These are phyloP conservation scores for Malurus cyaneus DNA, from an alignment of 2,113 vertebrate genomes.

Conservation along the genomic window DNA sequence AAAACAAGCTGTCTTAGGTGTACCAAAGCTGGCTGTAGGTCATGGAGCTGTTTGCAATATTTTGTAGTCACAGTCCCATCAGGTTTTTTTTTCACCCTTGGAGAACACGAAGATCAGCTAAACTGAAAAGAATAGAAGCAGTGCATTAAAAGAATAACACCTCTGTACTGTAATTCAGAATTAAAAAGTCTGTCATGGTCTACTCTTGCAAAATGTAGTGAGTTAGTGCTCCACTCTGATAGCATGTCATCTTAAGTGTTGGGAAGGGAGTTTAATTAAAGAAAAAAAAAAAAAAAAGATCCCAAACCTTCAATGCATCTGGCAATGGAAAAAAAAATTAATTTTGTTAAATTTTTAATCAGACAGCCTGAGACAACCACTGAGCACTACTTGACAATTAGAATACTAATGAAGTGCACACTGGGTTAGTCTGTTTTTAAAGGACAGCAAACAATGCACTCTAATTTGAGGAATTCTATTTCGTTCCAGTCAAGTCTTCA, in stretches of 20 bases:
- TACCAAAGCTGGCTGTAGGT: background rate
- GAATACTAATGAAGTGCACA: slow-evolving; percentile 67
- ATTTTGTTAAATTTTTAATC: slow-evolving; percentile 74
- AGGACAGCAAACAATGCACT: slow-evolving; percentile 39
- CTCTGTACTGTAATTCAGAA: background rate
- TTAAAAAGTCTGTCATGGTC: background rate
- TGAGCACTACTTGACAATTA: slow-evolving; percentile 55
- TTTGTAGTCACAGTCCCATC: background rate
- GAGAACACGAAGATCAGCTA: background rate
- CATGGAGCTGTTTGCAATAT: background rate
- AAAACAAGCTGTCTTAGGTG: background rate
- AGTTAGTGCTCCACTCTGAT: background rate
- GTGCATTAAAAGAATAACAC: background rate
- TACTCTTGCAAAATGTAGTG: background rate
- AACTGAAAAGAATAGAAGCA: background rate
- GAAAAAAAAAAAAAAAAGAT: background rate
- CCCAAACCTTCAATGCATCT: background rate
- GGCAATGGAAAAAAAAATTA: slow-evolving; percentile 55
- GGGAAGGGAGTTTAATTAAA: slow-evolving; percentile 25
- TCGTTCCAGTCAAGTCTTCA: background rate
- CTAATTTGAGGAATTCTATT: slow-evolving; percentile 3
- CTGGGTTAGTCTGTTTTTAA: slow-evolving; percentile 45
- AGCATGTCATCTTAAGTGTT: background rate
- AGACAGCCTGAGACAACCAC: slow-evolving; percentile 58
- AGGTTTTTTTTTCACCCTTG: background rate